phyloP scores from a whole-genome alignment of 2,113 vertebrate genomes.

The Odobenus rosmarus region DNA sequence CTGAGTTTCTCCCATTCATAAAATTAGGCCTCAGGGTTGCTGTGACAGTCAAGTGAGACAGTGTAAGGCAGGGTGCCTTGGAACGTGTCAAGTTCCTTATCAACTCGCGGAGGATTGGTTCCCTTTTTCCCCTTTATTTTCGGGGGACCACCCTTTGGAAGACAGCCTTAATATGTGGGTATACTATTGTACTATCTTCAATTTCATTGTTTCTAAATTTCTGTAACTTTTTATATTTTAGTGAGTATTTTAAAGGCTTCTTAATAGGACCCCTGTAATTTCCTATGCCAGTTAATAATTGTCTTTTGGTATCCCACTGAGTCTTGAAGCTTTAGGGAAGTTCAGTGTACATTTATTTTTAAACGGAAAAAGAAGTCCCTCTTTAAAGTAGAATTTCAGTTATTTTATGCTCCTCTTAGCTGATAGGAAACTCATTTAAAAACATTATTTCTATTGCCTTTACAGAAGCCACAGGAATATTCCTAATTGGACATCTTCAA shows the following conservation, averaged over 20 bases:
- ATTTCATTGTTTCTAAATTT: constrained; percentile 24
- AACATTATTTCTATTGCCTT: neutral
- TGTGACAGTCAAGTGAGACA: constrained; percentile 31
- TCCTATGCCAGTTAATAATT: neutral
- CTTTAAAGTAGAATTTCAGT: constrained; percentile 26
- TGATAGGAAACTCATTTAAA: neutral
- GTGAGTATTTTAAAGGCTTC: constrained; percentile 9
- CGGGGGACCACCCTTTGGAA: neutral
- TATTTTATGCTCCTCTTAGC: neutral
- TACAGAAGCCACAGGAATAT: neutral
- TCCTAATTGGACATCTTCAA: neutral
- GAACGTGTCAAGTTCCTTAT: neutral
- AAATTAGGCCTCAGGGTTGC: constrained; percentile 33
- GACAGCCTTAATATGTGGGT: neutral
- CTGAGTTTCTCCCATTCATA: constrained; percentile 65
- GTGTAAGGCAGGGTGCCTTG: neutral
- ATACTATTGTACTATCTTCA: neutral
- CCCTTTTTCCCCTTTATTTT: neutral
- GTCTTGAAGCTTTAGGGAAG: constrained; percentile 16
- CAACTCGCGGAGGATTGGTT: neutral
- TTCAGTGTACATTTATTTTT: constrained; percentile 33
- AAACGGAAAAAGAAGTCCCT: neutral
- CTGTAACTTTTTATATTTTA: neutral
- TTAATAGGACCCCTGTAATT: constrained; percentile 7
- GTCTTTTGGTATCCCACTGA: neutral